Evolutionary conservation across 2,797 vertebrate genomes (phyloP).

Genomic region (Melanogrammus aeglefinus): DNA sequence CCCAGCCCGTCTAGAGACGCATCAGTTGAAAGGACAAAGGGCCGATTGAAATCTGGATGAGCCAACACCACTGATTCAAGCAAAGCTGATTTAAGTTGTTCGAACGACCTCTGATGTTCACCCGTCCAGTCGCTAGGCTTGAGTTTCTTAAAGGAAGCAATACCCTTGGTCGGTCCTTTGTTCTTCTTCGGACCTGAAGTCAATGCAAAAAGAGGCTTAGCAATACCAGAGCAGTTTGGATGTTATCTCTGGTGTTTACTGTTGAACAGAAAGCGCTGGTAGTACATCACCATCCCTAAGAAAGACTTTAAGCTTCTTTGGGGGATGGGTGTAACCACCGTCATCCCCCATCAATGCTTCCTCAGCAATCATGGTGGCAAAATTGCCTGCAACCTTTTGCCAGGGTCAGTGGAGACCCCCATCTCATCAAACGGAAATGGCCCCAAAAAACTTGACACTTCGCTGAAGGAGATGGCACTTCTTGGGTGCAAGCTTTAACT

Average conservation of each 20-base stretch:
- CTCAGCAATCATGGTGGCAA: no score
- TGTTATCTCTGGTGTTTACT: no score
- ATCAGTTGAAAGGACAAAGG: conserved; percentile 5
- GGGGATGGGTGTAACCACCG: no score
- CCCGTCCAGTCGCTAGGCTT: conserved; percentile 1
- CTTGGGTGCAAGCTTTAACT: background rate
- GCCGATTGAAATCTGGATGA: conserved; percentile 4
- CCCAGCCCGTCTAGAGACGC: conserved; percentile 12
- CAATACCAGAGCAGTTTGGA: no score
- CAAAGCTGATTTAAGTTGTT: background rate
- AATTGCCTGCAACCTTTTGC: no score
- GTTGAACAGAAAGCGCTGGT: no score
- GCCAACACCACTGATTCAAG: conserved; percentile 8
- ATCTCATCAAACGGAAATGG: background rate
- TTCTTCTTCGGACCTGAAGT: no score
- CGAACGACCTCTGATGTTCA: background rate
- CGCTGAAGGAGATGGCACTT: background rate
- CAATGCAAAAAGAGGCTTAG: no score
- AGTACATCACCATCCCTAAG: no score
- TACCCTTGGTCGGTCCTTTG: no score
- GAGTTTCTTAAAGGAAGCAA: background rate
- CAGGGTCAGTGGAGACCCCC: background rate
- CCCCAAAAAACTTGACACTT: background rate
- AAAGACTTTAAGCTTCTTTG: no score
- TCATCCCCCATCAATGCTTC: no score